A percentile compares a stretch with the other conserved stretches of the same genome.
Evolutionary conservation across 2,797 vertebrate species (phyloP).

Genomic region (Psittacula echo): DNA sequence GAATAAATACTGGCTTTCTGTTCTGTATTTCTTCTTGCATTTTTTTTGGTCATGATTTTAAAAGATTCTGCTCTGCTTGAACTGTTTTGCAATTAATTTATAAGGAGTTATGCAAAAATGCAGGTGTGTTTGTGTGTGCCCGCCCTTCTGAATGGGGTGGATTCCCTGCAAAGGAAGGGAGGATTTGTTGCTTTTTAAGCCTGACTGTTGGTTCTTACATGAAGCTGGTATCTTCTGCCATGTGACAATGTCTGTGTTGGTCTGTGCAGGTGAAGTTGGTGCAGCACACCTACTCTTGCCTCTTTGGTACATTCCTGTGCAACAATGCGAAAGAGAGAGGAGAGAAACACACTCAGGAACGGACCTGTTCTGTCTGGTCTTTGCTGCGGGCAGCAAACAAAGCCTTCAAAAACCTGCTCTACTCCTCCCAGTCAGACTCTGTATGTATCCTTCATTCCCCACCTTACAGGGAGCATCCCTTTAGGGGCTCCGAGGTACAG

Average conservation of each 20-base stretch:
- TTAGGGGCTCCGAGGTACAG: not conserved
- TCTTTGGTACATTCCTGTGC: constrained; percentile 98
- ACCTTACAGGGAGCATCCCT: not conserved
- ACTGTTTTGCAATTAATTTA: not conserved
- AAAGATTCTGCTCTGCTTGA: not conserved
- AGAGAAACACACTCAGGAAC: constrained; percentile 92
- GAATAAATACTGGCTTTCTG: not conserved
- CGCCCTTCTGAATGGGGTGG: not conserved
- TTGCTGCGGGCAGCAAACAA: constrained; percentile 93
- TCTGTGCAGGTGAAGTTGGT: constrained; percentile 92
- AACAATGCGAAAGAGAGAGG: constrained; percentile 96
- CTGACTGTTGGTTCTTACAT: not conserved
- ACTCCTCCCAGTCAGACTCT: constrained; percentile 94
- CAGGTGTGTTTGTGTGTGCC: not conserved
- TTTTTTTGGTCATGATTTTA: not conserved
- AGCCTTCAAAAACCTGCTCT: constrained; percentile 95
- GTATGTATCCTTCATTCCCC: constrained; percentile 78
- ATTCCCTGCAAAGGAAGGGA: not conserved
- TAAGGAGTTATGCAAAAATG: not conserved
- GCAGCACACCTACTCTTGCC: constrained; percentile 97
- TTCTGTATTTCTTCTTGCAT: not conserved
- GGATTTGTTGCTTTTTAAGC: not conserved
- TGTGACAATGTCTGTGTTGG: not conserved
- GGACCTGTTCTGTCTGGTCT: constrained; percentile 97
- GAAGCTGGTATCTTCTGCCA: not conserved